Conservation (phyloP, 2,113 vertebrate genomes). For the Nipponia nippon region DNA sequence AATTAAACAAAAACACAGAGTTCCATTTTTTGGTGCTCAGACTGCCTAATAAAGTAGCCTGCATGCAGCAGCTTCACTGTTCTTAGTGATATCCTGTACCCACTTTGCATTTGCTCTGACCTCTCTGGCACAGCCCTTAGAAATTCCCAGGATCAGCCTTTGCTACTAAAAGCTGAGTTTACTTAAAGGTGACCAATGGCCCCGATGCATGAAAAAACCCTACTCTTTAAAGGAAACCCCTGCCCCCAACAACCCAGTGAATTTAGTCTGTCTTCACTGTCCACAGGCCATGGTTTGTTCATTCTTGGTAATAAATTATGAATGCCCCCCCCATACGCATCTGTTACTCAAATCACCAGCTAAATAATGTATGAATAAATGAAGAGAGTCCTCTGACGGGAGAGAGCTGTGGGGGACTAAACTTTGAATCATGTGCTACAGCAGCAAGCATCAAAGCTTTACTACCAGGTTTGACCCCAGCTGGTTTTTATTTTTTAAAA, state of each 20-base stretch:
- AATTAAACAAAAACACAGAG: not conserved
- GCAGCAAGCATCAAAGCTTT: slow-evolving; percentile 62
- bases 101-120: not conserved
- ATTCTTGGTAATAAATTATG: slow-evolving; percentile 48
- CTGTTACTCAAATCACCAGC: slow-evolving; percentile 61
- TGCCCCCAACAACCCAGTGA: not conserved
- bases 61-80: not conserved
- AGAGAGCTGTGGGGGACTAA: slow-evolving; percentile 32
- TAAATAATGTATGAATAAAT: slow-evolving; percentile 69
- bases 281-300: not conserved
- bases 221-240: not conserved
- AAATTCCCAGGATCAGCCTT: not conserved
- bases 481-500: slow-evolving; percentile 15
- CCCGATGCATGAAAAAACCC: accelerated
- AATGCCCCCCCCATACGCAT: not conserved
- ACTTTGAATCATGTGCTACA: slow-evolving; percentile 45
- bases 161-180: not conserved
- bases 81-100: not conserved
- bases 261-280: not conserved
- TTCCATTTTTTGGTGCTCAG: not conserved
- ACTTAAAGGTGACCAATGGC: not conserved
- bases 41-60: too few species aligned
- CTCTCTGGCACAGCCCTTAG: not conserved
- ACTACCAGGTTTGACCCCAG: slow-evolving; percentile 4
- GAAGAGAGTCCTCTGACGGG: slow-evolving; percentile 25